Conservation (phyloP, 1,140 invertebrate genomes). For the Zaprionus inermis region DNA sequence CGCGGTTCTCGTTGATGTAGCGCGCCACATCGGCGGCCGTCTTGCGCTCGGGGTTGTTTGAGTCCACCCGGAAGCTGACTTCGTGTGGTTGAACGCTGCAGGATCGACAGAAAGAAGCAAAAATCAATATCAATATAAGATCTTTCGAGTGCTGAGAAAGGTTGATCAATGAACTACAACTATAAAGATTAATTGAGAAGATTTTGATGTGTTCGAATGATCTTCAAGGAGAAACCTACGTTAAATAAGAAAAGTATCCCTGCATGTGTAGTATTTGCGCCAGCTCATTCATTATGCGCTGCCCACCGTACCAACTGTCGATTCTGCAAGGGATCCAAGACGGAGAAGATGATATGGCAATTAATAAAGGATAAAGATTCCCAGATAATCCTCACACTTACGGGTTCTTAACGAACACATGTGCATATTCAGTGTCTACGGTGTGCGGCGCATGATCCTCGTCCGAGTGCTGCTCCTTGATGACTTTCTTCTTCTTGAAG, state of each 20-base stretch:
- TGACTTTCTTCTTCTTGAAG: conserved; percentile 79
- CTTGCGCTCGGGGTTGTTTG: conserved; percentile 88
- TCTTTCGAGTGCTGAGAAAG: too few species aligned
- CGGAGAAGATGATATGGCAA: not conserved
- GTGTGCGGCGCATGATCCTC: conserved; percentile 84
- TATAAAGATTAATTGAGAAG: not conserved
- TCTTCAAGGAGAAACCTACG: conserved; percentile 53
- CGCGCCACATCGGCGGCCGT: conserved; percentile 89
- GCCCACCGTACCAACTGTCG: conserved; percentile 83
- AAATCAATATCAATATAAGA: too few species aligned
- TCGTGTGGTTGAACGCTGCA: conserved; percentile 89
- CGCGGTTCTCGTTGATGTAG: conserved; percentile 87
- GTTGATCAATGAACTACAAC: too few species aligned
- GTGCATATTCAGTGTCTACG: conserved; percentile 83
- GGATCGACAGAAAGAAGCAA: not conserved
- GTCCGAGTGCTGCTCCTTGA: conserved; percentile 77
- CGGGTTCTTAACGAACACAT: conserved; percentile 84
- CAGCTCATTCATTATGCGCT: conserved; percentile 82
- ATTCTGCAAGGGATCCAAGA: conserved; percentile 50
- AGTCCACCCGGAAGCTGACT: conserved; percentile 93
- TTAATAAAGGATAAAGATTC: not conserved
- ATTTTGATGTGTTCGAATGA: not conserved
- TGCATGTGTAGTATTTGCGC: conserved; percentile 84
- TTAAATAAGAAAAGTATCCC: conserved; percentile 84
- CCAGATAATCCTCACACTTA: conserved; percentile 38